phyloP scores from a whole-genome alignment of 2,113 vertebrate genomes.

The Naja naja region DNA sequence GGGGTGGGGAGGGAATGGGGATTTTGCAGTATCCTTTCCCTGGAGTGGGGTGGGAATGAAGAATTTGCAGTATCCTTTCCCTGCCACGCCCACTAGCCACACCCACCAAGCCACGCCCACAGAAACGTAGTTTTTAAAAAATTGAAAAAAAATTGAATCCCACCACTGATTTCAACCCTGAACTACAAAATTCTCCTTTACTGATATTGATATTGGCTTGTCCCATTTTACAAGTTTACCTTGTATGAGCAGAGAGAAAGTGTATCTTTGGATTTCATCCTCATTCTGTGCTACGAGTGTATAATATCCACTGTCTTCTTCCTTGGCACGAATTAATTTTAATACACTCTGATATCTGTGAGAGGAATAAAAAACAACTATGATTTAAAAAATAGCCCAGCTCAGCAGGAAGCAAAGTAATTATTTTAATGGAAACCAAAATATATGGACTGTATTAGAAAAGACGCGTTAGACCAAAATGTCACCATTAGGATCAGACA shows the following conservation, averaged over 20 bases:
- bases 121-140: too few relatives aligned
- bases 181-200: too few relatives aligned
- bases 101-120: too few relatives aligned
- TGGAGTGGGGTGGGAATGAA: too few relatives aligned
- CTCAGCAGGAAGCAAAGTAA: background rate
- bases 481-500: conserved; percentile 2
- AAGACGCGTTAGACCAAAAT: background rate
- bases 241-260: conserved; percentile 87
- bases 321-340: conserved; percentile 91
- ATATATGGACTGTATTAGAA: background rate
- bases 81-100: too few relatives aligned
- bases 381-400: background rate
- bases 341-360: conserved; percentile 84
- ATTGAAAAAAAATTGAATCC: too few relatives aligned
- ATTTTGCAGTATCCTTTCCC: too few relatives aligned
- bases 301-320: conserved; percentile 94
- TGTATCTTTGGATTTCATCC: conserved; percentile 76
- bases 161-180: too few relatives aligned
- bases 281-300: conserved; percentile 85
- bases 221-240: conserved; percentile 66
- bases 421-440: background rate
- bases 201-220: background rate
- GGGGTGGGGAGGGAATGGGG: too few relatives aligned
- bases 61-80: too few relatives aligned
- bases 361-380: background rate